A percentile compares a stretch with the other conserved stretches of the same genome.
Evolutionary conservation across 2,113 vertebrate species (phyloP).

Genomic region (Porphyrio hochstetteri): DNA sequence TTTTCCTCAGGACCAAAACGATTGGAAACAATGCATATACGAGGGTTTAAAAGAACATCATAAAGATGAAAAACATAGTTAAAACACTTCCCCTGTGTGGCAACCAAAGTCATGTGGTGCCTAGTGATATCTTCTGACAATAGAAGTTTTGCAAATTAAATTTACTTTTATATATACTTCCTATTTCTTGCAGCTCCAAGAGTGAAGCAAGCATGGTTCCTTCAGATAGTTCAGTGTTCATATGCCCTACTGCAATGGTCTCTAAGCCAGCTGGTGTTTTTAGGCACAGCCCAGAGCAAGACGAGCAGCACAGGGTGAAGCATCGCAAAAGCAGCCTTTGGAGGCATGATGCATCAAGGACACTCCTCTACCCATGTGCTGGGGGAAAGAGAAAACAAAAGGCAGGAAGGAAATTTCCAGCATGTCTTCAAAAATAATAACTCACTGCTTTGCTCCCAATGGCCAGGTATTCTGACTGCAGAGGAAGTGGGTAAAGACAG

Average conservation of each 20-base stretch:
- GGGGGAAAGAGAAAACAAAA: neutral
- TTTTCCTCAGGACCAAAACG: neutral
- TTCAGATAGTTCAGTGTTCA: neutral
- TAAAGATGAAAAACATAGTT: neutral
- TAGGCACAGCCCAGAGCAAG: neutral
- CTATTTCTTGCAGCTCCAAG: neutral
- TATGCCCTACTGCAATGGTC: neutral
- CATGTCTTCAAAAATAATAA: neutral
- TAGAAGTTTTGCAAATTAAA: neutral
- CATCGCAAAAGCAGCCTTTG: neutral
- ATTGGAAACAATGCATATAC: neutral
- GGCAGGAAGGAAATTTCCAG: neutral
- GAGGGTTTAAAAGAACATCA: neutral
- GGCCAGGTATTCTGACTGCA: neutral
- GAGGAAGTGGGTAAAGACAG: neutral
- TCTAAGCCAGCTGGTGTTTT: neutral
- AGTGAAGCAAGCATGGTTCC: neutral
- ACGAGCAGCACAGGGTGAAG: neutral
- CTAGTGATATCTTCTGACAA: neutral
- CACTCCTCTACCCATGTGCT: neutral
- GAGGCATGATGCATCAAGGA: neutral
- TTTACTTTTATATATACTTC: neutral
- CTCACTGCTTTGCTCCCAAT: neutral
- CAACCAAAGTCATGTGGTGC: accelerated
- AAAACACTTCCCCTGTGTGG: neutral